Evolutionary conservation across 53 echinoderm and acorn worm species (phyloP).

Genomic region (Arbacia lixula): DNA sequence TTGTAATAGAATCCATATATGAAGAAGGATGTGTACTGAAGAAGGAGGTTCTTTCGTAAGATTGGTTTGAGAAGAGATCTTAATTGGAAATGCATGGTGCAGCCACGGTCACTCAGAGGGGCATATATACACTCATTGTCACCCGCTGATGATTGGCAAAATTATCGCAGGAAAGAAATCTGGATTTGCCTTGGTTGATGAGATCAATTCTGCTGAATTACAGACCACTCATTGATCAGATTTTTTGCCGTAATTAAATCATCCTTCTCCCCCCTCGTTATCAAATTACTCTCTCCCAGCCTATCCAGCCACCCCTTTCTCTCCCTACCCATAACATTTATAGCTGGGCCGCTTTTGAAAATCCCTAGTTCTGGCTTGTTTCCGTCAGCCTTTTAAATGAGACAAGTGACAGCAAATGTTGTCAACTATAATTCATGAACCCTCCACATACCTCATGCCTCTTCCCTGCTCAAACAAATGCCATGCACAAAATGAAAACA

Average conservation of each 20-base stretch:
- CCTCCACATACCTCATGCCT: slow-evolving; percentile 2
- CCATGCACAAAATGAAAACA: no score
- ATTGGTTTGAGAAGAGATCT: no score
- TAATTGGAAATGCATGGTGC: no score
- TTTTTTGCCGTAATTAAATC: slow-evolving; percentile 45
- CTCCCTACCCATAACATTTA: slow-evolving; percentile 21
- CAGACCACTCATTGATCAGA: slow-evolving; percentile 33
- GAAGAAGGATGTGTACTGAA: no score
- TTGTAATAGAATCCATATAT: no score
- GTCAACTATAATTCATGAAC: slow-evolving; percentile 31
- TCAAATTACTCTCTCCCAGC: slow-evolving; percentile 20
- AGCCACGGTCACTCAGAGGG: no score
- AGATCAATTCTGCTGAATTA: slow-evolving; percentile 30
- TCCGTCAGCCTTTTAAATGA: slow-evolving; percentile 40
- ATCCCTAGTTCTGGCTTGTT: slow-evolving; percentile 22
- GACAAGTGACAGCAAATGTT: slow-evolving; percentile 47
- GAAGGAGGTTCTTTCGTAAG: no score
- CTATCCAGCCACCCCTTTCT: slow-evolving; percentile 28
- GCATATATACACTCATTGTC: no score
- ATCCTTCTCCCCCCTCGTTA: slow-evolving; percentile 50
- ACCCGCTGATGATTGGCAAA: slow-evolving; percentile 8
- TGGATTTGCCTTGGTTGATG: slow-evolving; percentile 20
- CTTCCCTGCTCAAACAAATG: not conserved
- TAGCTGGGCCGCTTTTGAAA: slow-evolving; percentile 31
- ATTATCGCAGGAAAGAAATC: slow-evolving; percentile 35